Percentiles rank a stretch among this genome's conserved stretches.
Conservation (phyloP, 1,140 invertebrate genomes). For the Vanessa tameamea region DNA sequence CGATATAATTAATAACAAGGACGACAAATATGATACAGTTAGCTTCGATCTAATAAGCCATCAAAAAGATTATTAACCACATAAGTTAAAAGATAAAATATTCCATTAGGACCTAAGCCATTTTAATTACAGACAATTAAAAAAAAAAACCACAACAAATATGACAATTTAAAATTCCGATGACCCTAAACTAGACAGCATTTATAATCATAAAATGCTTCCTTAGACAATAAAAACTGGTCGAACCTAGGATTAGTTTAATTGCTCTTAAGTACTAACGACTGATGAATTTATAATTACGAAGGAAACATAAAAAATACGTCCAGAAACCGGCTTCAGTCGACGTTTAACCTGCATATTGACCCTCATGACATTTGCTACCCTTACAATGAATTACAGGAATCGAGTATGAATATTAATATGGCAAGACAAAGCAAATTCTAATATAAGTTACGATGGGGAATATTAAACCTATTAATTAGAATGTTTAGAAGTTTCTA, state of each 20-base stretch:
- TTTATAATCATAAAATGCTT: conserved; percentile 12
- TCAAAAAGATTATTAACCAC: too few species aligned
- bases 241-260: conserved; percentile 24
- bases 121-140: neutral
- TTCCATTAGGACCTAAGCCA: neutral
- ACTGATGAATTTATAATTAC: conserved; percentile 15
- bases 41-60: too few species aligned
- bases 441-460: neutral
- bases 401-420: conserved; percentile 26
- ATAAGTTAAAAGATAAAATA: too few species aligned
- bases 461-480: conserved; percentile 7
- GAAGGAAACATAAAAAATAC: neutral
- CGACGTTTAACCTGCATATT: conserved; percentile 23
- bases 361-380: conserved; percentile 19
- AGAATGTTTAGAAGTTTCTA: neutral
- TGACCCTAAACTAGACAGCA: neutral
- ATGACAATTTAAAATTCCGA: too few species aligned
- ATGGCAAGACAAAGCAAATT: conserved; percentile 18
- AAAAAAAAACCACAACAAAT: neutral
- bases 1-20: too few species aligned
- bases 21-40: too few species aligned
- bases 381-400: conserved; percentile 14
- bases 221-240: conserved; percentile 6
- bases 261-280: conserved; percentile 10
- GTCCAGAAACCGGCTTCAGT: conserved; percentile 6